These are phyloP conservation scores for Eremophila alpestris DNA, from an alignment of 2,797 vertebrate species.

Conservation along the genomic window DNA sequence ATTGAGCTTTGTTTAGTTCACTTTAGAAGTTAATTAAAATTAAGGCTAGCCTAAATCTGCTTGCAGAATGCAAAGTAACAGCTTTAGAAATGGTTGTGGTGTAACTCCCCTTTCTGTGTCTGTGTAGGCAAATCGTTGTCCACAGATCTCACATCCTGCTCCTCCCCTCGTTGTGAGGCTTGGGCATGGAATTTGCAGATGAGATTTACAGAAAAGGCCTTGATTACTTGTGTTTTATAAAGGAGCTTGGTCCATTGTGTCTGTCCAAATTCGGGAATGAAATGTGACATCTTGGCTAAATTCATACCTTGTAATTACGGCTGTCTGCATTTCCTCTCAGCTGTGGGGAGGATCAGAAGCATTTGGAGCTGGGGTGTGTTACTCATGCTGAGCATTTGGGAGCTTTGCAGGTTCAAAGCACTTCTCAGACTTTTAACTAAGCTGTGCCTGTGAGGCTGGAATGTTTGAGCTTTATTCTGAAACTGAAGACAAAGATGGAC, in stretches of 20 bases:
- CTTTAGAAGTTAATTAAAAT: constrained; percentile 51
- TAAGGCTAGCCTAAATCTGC: constrained; percentile 28
- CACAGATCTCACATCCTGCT: neutral
- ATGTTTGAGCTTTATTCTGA: neutral
- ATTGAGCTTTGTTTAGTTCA: constrained; percentile 38
- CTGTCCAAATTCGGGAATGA: constrained; percentile 1
- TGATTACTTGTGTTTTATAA: constrained; percentile 28
- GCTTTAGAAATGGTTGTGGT: constrained; percentile 23
- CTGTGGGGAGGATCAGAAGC: constrained; percentile 46
- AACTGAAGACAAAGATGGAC: neutral
- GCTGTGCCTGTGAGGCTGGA: constrained; percentile 3
- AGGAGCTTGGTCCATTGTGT: constrained; percentile 27
- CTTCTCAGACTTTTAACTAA: constrained; percentile 42
- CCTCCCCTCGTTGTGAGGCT: neutral
- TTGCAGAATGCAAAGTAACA: neutral
- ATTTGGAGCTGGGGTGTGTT: neutral
- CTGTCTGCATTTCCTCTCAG: constrained; percentile 55
- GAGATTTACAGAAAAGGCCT: constrained; percentile 39
- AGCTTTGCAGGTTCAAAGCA: constrained; percentile 47
- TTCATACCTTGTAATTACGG: constrained; percentile 48
- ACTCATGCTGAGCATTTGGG: constrained; percentile 24
- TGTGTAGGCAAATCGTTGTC: neutral
- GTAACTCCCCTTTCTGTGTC: neutral
- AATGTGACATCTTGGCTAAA: constrained; percentile 40
- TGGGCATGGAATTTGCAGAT: constrained; percentile 22